A percentile compares a stretch with the other conserved stretches of the same genome.
Conservation (phyloP, 2,113 vertebrate genomes). For the Spheniscus mendiculus region DNA sequence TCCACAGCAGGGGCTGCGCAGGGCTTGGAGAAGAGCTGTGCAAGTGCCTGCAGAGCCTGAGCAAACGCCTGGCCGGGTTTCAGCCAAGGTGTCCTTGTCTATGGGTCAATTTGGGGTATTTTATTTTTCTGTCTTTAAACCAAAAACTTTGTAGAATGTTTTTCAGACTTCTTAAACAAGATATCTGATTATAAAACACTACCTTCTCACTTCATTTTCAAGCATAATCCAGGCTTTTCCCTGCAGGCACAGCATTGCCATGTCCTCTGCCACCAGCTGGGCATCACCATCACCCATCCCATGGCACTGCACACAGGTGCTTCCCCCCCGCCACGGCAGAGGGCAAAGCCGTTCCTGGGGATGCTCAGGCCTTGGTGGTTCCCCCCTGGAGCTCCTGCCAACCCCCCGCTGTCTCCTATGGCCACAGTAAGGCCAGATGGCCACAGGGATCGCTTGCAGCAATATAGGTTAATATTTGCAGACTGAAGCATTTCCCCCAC, state of each 20-base stretch:
- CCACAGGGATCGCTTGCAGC: background rate
- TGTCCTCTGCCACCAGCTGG: background rate
- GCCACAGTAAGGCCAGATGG: background rate
- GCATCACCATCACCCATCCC: background rate
- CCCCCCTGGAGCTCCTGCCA: background rate
- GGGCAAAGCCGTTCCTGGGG: background rate
- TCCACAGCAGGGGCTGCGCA: background rate
- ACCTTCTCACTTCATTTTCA: background rate
- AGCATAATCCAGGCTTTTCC: background rate
- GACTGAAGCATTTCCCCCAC: background rate
- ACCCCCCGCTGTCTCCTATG: rapidly evolving
- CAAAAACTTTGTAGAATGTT: background rate
- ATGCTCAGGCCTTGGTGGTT: background rate
- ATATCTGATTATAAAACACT: background rate
- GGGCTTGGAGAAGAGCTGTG: background rate
- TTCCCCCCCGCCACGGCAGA: background rate
- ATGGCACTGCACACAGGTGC: background rate
- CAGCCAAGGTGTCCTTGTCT: background rate
- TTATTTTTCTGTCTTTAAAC: background rate
- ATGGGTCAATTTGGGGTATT: background rate
- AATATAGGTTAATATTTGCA: background rate
- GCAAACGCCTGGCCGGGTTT: background rate
- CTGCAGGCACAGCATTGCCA: background rate
- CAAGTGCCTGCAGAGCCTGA: background rate
- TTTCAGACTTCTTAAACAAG: background rate